Evolutionary conservation across 1,140 invertebrate genomes (phyloP), one percentile per base, ranked within the genome.

Genomic region (Sinonovacula constricta): DNA sequence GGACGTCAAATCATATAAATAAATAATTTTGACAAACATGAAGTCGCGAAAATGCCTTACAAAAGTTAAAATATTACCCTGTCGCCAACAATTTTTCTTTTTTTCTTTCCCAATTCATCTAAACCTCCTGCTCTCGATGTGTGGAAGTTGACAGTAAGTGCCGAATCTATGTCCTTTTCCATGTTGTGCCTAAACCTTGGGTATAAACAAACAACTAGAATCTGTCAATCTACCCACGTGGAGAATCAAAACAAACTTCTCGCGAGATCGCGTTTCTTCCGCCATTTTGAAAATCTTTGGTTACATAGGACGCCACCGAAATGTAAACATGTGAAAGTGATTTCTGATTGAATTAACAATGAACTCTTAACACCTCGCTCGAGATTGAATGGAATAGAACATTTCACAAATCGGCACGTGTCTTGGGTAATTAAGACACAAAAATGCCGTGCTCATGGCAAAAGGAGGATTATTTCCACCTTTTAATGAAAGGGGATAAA

Each of bases 401-500:
- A n/a, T n/a, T n/a, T n/a, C n/a, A n/a, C n/a, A n/a, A n/a, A n/a
- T n/a, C n/a, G n/a, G n/a, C n/a, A n/a, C n/a, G n/a, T n/a, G n/a
- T n/a, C n/a, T n/a, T n/a, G n/a, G n/a, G n/a, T n/a, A n/a, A n/a
- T n/a, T n/a, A n/a, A n/a, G n/a, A n/a, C n/a, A n/a, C n/a, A 1
- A 79, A 39, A 59, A 87, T 87, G 87, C 60, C 81, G n/a, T 85
- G 85, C 62, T 88, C 89, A 77, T 90, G 89, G 89, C 39, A 59
- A 30, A 83, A 82, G 59, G 83, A 83, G 31, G 88, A 89, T 68
- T 90, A 89, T 78, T 90, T 90, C 76, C 76, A 85, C 18, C 10
- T 82, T 31, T 76, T 90, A 45, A 85, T 89, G 77, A 70, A 77
- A 39, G 54, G 59, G 7, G 86, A 89, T 54, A 85, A 85, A 67